These are phyloP conservation scores for Zelleria hepariella DNA, from an alignment of 2,888 invertebrate genomes.

Conservation along the genomic window DNA sequence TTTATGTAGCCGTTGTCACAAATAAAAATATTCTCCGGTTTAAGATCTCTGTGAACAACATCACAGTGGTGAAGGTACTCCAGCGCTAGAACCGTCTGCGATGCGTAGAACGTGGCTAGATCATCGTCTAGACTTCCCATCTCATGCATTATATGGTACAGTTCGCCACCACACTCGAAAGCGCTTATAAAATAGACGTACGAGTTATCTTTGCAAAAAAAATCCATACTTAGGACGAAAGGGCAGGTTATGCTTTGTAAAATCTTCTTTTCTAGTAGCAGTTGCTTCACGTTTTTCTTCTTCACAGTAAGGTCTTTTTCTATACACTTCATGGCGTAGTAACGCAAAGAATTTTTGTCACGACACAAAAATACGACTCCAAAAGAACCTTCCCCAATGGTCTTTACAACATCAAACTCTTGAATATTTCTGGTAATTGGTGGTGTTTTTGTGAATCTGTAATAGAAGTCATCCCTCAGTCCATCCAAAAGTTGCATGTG, in stretches of 20 bases:
- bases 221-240: conserved; percentile 85
- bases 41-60: conserved; percentile 89
- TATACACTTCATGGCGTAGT: conserved; percentile 89
- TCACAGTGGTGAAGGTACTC: conserved; percentile 91
- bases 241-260: conserved; percentile 87
- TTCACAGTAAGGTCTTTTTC: conserved; percentile 86
- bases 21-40: conserved; percentile 91
- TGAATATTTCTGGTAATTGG: conserved; percentile 21
- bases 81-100: conserved; percentile 88
- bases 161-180: conserved; percentile 86
- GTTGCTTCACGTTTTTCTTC: conserved; percentile 85
- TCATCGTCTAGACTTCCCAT: conserved; percentile 76
- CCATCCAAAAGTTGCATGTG: conserved; percentile 39
- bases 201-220: conserved; percentile 85
- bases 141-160: conserved; percentile 79
- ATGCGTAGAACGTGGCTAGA: conserved; percentile 86
- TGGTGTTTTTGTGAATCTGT: neutral
- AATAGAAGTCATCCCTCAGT: conserved; percentile 38
- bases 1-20: conserved; percentile 81
- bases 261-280: conserved; percentile 87
- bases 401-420: conserved; percentile 81
- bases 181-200: conserved; percentile 86
- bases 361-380: conserved; percentile 83
- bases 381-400: conserved; percentile 88
- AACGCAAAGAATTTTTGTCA: conserved; percentile 72